Base-by-base conservation (phyloP, 2,113 vertebrate genomes). In the Coryphaenoides rupestris region DNA sequence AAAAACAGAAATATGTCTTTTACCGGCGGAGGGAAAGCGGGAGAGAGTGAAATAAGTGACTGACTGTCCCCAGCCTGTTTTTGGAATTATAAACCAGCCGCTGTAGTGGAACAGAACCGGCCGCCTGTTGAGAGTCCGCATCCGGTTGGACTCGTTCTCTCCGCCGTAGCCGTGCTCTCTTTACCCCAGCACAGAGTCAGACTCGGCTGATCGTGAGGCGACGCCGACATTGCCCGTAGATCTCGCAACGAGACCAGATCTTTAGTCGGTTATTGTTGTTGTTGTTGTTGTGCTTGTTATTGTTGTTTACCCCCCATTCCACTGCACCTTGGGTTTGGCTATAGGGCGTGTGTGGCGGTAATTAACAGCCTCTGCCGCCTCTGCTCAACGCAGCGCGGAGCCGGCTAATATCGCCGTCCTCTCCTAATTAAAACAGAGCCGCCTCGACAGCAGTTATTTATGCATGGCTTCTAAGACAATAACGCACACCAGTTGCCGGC, bases 381-480 rank as follows among this genome's bases (percentile, higher is more conserved):
- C 80, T 79, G 73, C 26, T 28, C 12, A 47, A 12, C 46, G 46
- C 16, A 77, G 71, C 58, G 67, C 55, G 70, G 63, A 68, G 55
- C 58, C 60, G 69, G 62, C 64, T 65, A 56, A 54, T 72, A 82
- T 85, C 80, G 77, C 72, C 70, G 71, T 78, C 78, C 71, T 79
- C 40, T 53, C 74, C 83, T 85, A 86, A 89, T 89, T 88, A 89
- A 84, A 87, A 78, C 50, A 70, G 82, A 78, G 79, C 82, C 71
- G 58, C 66, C 74, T 74, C 76, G 74, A 84, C 79, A 62, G 64
- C 68, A 74, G 84, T 85, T 86, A 85, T 86, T 83, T 79, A 75
- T 68, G 78, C 65, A 22, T 49, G 60, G 81, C 83, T 86, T 74
- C 26, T 66, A 24, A 85, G 75, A 81, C 83, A 75, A 72, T 28